These are phyloP conservation scores for Drosophila ambigua DNA, from an alignment of 1,140 invertebrate species.

Conservation along the genomic window DNA sequence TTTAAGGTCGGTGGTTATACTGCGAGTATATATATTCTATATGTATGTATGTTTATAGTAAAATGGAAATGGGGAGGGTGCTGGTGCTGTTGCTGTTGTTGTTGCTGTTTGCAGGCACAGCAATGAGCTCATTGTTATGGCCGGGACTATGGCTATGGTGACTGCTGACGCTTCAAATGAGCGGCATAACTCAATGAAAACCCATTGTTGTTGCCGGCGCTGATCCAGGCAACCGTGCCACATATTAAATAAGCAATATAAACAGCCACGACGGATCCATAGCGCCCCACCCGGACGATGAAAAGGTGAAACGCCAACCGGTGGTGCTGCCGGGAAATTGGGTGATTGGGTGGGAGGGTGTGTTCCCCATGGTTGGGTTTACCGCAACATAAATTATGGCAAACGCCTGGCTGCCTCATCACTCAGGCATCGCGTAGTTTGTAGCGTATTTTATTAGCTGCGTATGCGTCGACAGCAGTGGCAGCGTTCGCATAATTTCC, in stretches of 20 bases:
- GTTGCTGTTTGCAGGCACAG: background rate
- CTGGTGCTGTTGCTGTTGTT: background rate
- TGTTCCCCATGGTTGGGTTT: slow-evolving; percentile 39
- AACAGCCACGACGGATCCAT: slow-evolving; percentile 41
- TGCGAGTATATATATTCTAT: background rate
- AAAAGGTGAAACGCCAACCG: slow-evolving; percentile 51
- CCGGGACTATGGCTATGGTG: slow-evolving; percentile 39
- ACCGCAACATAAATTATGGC: slow-evolving; percentile 80
- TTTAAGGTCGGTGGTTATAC: slow-evolving; percentile 50
- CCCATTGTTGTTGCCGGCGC: slow-evolving; percentile 60
- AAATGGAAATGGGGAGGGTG: background rate
- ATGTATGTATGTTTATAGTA: background rate
- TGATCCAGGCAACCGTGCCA: slow-evolving; percentile 70
- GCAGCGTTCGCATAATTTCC: slow-evolving; percentile 67
- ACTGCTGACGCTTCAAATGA: slow-evolving; percentile 63
- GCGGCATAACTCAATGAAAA: slow-evolving; percentile 79
- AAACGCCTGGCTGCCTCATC: slow-evolving; percentile 76
- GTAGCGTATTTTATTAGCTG: slow-evolving; percentile 76
- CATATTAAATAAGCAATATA: slow-evolving; percentile 82
- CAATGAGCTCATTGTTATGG: slow-evolving; percentile 77
- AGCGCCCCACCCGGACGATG: slow-evolving; percentile 30
- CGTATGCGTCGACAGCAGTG: slow-evolving; percentile 34
- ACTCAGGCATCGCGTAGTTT: slow-evolving; percentile 76
- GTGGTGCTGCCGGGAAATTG: slow-evolving; percentile 8
- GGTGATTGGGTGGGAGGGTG: slow-evolving; percentile 40